These are phyloP conservation scores for Limnodromus scolopaceus DNA, from an alignment of 2,797 vertebrate genomes.

Conservation along the genomic window DNA sequence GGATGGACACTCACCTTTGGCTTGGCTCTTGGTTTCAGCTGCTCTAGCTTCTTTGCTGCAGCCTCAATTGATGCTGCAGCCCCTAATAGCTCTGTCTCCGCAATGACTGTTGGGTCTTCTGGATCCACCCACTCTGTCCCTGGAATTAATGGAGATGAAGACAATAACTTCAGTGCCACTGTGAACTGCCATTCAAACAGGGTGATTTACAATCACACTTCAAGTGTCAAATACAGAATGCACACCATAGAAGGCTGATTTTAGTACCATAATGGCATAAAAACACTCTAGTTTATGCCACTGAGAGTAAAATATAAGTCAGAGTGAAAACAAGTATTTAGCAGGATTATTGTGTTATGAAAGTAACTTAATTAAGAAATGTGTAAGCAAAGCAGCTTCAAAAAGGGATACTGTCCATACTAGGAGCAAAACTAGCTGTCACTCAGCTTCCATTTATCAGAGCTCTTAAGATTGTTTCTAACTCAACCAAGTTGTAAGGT, in stretches of 20 bases:
- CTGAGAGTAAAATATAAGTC: background rate
- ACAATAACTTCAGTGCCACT: constrained; percentile 11
- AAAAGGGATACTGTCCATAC: background rate
- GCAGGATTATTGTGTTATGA: background rate
- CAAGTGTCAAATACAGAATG: background rate
- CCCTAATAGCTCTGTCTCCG: constrained; percentile 94
- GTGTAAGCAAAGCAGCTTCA: background rate
- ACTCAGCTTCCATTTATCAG: background rate
- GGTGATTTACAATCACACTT: background rate
- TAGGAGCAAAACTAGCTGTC: background rate
- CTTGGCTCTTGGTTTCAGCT: constrained; percentile 96
- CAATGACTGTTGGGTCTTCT: constrained; percentile 95
- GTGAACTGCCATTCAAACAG: constrained; percentile 8
- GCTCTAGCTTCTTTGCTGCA: constrained; percentile 98
- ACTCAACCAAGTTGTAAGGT: background rate
- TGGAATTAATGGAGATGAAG: constrained; percentile 72
- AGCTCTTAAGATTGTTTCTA: background rate
- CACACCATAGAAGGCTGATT: background rate
- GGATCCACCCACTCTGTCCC: constrained; percentile 96
- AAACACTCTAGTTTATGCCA: background rate
- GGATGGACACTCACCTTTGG: constrained; percentile 87
- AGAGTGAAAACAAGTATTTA: background rate
- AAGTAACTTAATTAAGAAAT: background rate
- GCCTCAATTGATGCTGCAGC: constrained; percentile 98
- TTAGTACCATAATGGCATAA: background rate